Evolutionary conservation across 2,113 vertebrate genomes (phyloP).

Genomic region (Tonatia bakeri): DNA sequence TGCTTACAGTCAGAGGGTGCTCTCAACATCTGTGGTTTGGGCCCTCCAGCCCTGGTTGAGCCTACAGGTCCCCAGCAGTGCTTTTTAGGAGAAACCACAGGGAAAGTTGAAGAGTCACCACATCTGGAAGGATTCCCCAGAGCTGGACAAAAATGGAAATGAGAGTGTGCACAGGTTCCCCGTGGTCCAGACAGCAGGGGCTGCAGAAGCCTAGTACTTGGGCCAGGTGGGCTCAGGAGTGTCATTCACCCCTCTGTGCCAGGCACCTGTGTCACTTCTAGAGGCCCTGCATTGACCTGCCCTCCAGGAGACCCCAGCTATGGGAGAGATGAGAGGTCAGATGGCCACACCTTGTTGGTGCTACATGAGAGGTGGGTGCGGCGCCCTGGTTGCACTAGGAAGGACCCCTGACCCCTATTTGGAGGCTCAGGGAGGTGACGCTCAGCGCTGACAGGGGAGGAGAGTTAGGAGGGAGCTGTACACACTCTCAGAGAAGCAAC

Average conservation of each 20-base stretch:
- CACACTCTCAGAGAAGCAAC: not conserved
- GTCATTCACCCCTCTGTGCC: not conserved
- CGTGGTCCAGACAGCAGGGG: not conserved
- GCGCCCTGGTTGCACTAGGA: not conserved
- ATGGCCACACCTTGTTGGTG: not conserved
- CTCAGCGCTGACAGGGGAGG: not conserved
- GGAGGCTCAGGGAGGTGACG: not conserved
- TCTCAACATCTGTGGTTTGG: not conserved
- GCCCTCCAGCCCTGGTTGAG: not conserved
- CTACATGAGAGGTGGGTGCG: not conserved
- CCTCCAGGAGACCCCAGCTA: not conserved
- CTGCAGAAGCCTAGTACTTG: too few species aligned
- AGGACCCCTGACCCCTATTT: not conserved
- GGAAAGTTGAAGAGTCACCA: not conserved
- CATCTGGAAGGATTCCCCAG: not conserved
- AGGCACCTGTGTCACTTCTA: not conserved
- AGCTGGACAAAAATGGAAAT: not conserved
- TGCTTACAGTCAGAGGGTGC: too few species aligned
- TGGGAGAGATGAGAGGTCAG: not conserved
- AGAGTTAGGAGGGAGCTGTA: not conserved
- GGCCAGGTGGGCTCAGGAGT: not conserved
- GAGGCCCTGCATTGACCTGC: not conserved
- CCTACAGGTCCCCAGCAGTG: not conserved
- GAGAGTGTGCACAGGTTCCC: not conserved
- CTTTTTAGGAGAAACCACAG: not conserved